A percentile compares a stretch with the other conserved stretches of the same genome.
Evolutionary conservation across 1,140 invertebrate species (phyloP).

Genomic region (Colletes gigas): DNA sequence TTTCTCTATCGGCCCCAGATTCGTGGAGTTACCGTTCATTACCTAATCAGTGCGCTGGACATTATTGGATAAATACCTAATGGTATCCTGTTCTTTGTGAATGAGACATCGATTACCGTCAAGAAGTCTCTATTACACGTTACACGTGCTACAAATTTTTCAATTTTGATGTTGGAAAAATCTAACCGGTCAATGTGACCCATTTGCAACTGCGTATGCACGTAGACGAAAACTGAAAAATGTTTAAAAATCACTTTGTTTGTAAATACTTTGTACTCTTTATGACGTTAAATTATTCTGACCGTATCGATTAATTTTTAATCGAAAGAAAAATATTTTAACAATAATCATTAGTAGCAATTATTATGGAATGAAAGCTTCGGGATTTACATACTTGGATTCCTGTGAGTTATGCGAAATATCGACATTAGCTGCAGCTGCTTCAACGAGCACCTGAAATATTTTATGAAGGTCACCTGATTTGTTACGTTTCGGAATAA

Average conservation of each 20-base stretch:
- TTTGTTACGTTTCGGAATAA: conserved; percentile 16
- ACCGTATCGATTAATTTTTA: not conserved
- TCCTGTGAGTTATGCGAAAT: conserved; percentile 8
- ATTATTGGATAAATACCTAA: conserved; percentile 18
- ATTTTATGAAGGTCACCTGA: conserved; percentile 15
- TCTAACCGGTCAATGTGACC: too few relatives aligned
- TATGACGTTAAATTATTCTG: too few relatives aligned
- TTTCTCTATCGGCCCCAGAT: conserved; percentile 2
- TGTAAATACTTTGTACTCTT: too few relatives aligned
- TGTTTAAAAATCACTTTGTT: too few relatives aligned
- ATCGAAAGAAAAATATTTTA: not conserved
- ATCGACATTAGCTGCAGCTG: not conserved
- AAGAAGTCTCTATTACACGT: not conserved
- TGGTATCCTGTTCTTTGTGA: conserved; percentile 32
- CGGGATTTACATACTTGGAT: not conserved
- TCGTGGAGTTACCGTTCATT: not conserved
- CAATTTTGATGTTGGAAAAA: not conserved
- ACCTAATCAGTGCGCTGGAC: not conserved
- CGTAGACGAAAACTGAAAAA: too few relatives aligned
- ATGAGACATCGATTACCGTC: not conserved
- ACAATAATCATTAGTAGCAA: not conserved
- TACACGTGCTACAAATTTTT: not conserved
- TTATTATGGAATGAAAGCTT: not conserved
- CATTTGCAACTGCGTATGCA: too few relatives aligned
- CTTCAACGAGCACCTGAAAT: conserved; percentile 23